Conservation (phyloP, 1,140 invertebrate species). For the Brachionus paranguensis region DNA sequence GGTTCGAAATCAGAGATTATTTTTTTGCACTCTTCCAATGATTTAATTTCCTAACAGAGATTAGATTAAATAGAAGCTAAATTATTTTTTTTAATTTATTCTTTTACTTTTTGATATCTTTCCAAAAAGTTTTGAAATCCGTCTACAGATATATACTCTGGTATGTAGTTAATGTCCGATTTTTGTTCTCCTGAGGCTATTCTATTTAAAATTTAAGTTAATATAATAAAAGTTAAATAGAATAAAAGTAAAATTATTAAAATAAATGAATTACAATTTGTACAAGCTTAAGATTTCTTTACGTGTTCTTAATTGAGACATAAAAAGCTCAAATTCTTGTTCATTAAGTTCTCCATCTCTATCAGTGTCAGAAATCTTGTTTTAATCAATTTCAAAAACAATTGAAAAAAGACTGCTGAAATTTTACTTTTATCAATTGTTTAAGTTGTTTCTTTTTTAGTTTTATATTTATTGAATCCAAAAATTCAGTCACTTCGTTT, state of each 20-base stretch:
- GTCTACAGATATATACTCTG: background rate
- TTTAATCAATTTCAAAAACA: background rate
- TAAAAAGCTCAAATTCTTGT: slow-evolving; percentile 15
- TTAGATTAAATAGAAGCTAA: background rate
- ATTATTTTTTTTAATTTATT: background rate
- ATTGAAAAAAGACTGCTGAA: background rate
- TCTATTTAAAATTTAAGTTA: background rate
- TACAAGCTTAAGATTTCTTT: slow-evolving; percentile 20
- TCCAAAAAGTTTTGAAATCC: background rate
- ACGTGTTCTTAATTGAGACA: background rate
- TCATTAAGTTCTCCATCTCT: background rate
- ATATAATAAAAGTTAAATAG: no score
- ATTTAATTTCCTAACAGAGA: background rate
- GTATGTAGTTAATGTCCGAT: background rate
- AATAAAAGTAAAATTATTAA: background rate
- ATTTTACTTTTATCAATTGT: background rate
- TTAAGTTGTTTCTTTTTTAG: slow-evolving; percentile 3
- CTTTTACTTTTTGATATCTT: slow-evolving; percentile 40
- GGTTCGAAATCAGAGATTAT: background rate
- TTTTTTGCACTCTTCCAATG: slow-evolving; percentile 12
- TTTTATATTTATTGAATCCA: slow-evolving; percentile 17
- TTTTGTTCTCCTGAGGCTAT: background rate
- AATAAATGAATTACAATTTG: background rate
- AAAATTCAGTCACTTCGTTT: slow-evolving; percentile 18
- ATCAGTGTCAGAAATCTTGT: slow-evolving; percentile 18